These are phyloP conservation scores for Zaprionus vittiger DNA, from an alignment of 1,140 invertebrate genomes.

Conservation along the genomic window DNA sequence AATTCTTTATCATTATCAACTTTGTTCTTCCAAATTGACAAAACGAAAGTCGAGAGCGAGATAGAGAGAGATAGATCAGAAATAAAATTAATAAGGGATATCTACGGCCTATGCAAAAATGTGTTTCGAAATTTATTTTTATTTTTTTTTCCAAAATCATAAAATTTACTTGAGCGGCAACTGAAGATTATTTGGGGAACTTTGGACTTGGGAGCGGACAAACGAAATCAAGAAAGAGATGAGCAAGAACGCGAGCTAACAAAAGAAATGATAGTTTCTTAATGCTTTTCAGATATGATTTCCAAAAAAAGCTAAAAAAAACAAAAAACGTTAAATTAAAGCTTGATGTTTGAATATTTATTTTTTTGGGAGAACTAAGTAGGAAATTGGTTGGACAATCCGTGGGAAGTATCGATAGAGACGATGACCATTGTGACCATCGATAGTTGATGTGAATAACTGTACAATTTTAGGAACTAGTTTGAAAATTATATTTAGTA, in stretches of 20 bases:
- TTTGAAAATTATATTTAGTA: background rate
- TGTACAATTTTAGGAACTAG: background rate
- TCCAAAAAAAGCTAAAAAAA: constrained; percentile 30
- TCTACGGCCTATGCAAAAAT: constrained; percentile 62
- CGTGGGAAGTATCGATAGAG: background rate
- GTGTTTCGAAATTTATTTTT: constrained; percentile 57
- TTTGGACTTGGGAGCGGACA: constrained; percentile 56
- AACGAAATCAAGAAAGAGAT: constrained; percentile 56
- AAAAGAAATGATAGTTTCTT: background rate
- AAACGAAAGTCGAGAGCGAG: constrained; percentile 56
- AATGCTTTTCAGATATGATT: constrained; percentile 49
- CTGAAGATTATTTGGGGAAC: constrained; percentile 49
- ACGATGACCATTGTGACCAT: background rate
- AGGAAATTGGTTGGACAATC: background rate
- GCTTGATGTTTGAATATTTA: background rate
- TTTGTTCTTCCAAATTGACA: constrained; percentile 64
- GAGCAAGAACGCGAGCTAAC: constrained; percentile 37
- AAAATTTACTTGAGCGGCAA: constrained; percentile 52
- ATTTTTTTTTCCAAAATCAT: constrained; percentile 24
- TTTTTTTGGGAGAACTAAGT: background rate
- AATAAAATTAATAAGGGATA: constrained; percentile 63
- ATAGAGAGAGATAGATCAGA: constrained; percentile 35
- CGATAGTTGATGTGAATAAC: background rate
- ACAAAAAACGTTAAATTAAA: constrained; percentile 4
- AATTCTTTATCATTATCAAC: constrained; percentile 55